Percentiles rank a stretch among this genome's conserved stretches.
These are phyloP conservation scores for Drosophila lini DNA, from an alignment of 1,140 invertebrate species.

Conservation along the genomic window DNA sequence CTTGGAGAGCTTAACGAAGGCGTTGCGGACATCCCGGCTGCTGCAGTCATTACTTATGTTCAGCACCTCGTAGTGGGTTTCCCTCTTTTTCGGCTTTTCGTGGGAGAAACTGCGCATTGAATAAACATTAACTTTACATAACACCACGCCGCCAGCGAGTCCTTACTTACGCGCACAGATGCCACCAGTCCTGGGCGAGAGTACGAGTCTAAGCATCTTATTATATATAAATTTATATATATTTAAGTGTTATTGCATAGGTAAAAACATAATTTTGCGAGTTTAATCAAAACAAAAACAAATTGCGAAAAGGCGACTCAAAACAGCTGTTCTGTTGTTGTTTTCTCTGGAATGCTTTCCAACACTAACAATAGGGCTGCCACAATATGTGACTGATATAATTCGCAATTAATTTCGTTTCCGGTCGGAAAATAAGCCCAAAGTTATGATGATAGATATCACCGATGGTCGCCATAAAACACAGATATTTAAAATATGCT, in stretches of 20 bases:
- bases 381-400: neutral
- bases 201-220: conserved; percentile 44
- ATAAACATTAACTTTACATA: conserved; percentile 56
- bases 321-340: neutral
- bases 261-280: conserved; percentile 15
- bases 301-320: neutral
- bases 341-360: neutral
- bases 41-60: conserved; percentile 85
- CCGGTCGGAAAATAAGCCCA: too few relatives aligned
- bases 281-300: conserved; percentile 20
- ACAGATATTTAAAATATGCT: too few relatives aligned
- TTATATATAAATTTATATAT: neutral
- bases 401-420: neutral
- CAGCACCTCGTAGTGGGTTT: conserved; percentile 86
- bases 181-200: conserved; percentile 4
- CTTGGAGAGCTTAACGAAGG: conserved; percentile 86
- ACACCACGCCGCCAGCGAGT: conserved; percentile 19
- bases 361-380: neutral
- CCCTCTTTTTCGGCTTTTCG: conserved; percentile 20
- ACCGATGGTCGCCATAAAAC: neutral
- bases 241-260: neutral
- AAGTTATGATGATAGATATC: too few relatives aligned
- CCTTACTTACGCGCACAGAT: conserved; percentile 56
- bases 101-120: conserved; percentile 48
- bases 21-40: conserved; percentile 86